A percentile compares a stretch with the other conserved stretches of the same genome.
Conservation (phyloP, 2,888 invertebrate species). For the Diarsia dahlii region DNA sequence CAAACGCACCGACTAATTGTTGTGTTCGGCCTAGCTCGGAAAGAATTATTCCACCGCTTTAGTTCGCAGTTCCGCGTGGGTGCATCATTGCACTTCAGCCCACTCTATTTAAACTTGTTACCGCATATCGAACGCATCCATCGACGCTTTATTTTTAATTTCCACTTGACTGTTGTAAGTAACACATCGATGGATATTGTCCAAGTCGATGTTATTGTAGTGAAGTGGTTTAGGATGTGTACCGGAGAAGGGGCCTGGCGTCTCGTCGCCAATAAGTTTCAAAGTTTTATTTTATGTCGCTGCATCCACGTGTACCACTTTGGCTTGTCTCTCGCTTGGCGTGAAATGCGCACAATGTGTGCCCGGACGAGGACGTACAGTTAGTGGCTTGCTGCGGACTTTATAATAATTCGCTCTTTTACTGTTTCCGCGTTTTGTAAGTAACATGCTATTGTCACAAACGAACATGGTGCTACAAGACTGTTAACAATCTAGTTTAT, state of each 20-base stretch:
- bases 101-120: constrained; percentile 41
- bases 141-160: constrained; percentile 36
- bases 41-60: constrained; percentile 72
- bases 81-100: constrained; percentile 73
- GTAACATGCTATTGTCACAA: constrained; percentile 48
- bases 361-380: constrained; percentile 47
- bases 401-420: constrained; percentile 49
- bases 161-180: constrained; percentile 1
- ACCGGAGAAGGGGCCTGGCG: constrained; percentile 64
- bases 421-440: constrained; percentile 56
- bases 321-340: constrained; percentile 66
- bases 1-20: constrained; percentile 51
- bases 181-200: constrained; percentile 38
- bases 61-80: constrained; percentile 76
- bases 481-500: constrained; percentile 39
- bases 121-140: constrained; percentile 36
- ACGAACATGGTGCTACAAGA: constrained; percentile 34
- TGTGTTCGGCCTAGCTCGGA: constrained; percentile 68
- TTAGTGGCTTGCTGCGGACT: constrained; percentile 57
- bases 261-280: constrained; percentile 76
- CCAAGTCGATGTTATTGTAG: constrained; percentile 16
- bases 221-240: constrained; percentile 60
- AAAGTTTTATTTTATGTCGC: constrained; percentile 76
- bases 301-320: constrained; percentile 74
- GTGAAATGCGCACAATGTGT: constrained; percentile 70